Conservation (phyloP, 2,113 vertebrate genomes). For the Laticauda laticaudata region DNA sequence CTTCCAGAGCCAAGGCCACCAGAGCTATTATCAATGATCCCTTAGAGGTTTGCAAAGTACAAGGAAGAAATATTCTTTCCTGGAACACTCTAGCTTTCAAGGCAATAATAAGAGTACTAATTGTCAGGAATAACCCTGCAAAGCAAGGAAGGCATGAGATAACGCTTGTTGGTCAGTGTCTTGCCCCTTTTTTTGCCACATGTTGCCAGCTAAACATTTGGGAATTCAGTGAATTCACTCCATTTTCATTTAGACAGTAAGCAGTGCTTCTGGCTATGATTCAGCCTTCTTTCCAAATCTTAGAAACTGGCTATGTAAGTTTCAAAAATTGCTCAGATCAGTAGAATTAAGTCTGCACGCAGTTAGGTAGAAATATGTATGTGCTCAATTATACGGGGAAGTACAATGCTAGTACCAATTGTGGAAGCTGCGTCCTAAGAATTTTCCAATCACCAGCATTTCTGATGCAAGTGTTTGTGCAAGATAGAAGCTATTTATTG, state of each 20-base stretch:
- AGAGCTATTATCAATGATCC: slow-evolving; percentile 46
- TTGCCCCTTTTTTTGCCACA: slow-evolving; percentile 57
- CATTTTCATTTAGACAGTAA: background rate
- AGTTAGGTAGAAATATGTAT: background rate
- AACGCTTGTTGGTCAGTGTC: background rate
- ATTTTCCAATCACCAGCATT: background rate
- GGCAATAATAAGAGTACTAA: background rate
- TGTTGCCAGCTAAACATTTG: slow-evolving; percentile 49
- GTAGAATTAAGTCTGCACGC: background rate
- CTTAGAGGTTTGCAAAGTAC: background rate
- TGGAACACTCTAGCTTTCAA: background rate
- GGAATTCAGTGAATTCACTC: slow-evolving; percentile 18
- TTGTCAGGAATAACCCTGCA: background rate
- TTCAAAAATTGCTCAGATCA: background rate
- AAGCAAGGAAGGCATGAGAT: slow-evolving; percentile 13
- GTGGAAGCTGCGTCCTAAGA: background rate
- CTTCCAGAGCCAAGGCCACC: slow-evolving; percentile 50
- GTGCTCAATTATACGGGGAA: background rate
- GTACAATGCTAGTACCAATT: background rate
- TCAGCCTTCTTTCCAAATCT: background rate
- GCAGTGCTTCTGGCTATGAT: background rate
- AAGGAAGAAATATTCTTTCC: slow-evolving; percentile 3
- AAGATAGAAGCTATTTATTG: background rate
- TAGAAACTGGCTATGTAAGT: background rate
- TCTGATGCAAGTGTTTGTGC: background rate